These are phyloP conservation scores for Thripadectes ignobilis DNA, from an alignment of 2,797 vertebrate genomes.

Conservation along the genomic window DNA sequence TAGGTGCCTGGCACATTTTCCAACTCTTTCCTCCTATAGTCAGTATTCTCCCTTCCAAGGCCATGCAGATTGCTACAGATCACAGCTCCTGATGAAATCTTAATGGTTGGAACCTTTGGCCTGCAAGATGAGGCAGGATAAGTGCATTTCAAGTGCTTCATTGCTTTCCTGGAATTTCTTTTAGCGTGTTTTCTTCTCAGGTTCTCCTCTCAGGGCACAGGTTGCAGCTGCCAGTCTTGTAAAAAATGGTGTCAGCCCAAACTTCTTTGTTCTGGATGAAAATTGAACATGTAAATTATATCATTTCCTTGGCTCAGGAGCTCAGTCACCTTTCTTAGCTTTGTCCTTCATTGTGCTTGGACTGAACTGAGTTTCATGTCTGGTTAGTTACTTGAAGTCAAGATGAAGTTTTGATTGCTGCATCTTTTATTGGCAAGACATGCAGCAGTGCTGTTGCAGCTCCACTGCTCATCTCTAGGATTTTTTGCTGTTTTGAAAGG, in stretches of 20 bases:
- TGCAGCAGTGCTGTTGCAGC: accelerated
- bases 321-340: neutral
- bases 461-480: neutral
- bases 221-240: neutral
- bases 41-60: neutral
- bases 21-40: neutral
- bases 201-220: neutral
- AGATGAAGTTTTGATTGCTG: neutral
- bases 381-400: neutral
- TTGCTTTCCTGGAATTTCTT: neutral
- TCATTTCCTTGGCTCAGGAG: neutral
- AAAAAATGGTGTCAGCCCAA: neutral
- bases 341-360: neutral
- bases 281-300: neutral
- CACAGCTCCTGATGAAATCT: neutral
- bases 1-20: neutral
- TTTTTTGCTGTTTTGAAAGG: neutral
- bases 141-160: neutral
- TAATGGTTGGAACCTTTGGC: neutral
- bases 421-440: neutral
- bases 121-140: neutral
- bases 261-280: neutral
- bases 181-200: neutral
- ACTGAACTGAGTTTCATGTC: neutral
- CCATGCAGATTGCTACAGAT: neutral